Conservation (phyloP, 1,140 invertebrate species). For the Coelopa frigida region DNA sequence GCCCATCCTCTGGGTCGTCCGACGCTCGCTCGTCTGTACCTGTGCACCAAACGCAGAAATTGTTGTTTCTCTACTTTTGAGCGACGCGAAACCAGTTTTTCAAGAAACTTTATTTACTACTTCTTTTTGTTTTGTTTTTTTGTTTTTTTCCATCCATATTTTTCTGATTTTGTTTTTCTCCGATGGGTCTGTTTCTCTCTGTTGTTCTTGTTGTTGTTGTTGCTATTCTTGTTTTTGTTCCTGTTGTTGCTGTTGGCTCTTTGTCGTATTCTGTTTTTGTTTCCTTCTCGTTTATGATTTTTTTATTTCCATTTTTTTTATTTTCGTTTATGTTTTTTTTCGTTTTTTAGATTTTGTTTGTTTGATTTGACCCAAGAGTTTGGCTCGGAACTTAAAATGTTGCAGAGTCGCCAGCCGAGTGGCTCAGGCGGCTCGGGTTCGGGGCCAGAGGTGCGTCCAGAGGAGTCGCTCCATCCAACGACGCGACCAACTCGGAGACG, state of each 20-base stretch:
- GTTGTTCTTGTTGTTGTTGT: not conserved
- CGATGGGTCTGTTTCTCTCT: conserved; percentile 2
- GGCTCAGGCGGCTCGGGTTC: no score
- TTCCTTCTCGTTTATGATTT: conserved; percentile 8
- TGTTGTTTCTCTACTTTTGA: conserved; percentile 4
- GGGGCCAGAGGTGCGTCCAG: no score
- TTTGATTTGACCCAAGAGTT: no score
- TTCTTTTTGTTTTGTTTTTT: conserved; percentile 2
- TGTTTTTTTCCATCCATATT: not conserved
- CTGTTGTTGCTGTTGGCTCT: conserved; percentile 1
- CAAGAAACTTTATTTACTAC: conserved; percentile 2
- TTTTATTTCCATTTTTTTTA: no score
- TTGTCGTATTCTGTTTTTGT: conserved; percentile 1
- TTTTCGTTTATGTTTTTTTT: no score
- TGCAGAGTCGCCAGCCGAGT: no score
- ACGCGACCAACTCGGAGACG: no score
- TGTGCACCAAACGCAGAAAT: not conserved
- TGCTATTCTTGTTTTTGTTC: not conserved
- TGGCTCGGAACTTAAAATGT: no score
- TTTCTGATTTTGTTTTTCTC: not conserved
- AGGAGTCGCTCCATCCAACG: no score
- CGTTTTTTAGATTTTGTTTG: no score
- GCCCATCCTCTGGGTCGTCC: not conserved
- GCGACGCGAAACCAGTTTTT: not conserved
- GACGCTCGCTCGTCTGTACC: not conserved